These are phyloP conservation scores for Drosophila arizonae DNA, from an alignment of 1,140 invertebrate species.

Conservation along the genomic window DNA sequence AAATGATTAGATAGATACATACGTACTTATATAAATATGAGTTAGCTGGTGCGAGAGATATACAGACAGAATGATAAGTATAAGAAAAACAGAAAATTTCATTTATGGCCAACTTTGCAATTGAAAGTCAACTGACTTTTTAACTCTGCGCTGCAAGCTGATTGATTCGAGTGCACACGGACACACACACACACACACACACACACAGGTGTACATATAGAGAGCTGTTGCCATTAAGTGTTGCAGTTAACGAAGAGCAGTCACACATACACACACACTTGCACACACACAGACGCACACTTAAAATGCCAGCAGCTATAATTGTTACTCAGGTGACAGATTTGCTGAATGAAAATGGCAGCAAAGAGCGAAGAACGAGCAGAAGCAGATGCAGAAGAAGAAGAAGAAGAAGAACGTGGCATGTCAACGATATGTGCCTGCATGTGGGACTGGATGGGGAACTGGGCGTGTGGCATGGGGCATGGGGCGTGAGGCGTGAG, in stretches of 20 bases:
- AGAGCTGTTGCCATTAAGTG: constrained; percentile 61
- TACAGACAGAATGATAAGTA: not conserved
- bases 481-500: not conserved
- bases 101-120: constrained; percentile 54
- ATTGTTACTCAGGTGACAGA: constrained; percentile 81
- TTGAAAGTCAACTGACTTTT: constrained; percentile 51
- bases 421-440: constrained; percentile 43
- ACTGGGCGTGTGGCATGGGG: too few relatives aligned
- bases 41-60: too few relatives aligned
- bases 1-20: too few relatives aligned
- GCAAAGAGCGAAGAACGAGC: constrained; percentile 13
- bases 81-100: constrained; percentile 36
- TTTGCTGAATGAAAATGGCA: constrained; percentile 74
- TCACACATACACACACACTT: constrained; percentile 35
- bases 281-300: constrained; percentile 57
- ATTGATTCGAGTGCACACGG: constrained; percentile 61
- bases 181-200: constrained; percentile 3
- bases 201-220: not conserved
- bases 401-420: not conserved
- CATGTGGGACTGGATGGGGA: not conserved
- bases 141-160: constrained; percentile 47
- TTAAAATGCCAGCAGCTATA: constrained; percentile 80
- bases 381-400: not conserved
- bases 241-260: constrained; percentile 67
- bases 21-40: too few relatives aligned